Evolutionary conservation across 2,113 vertebrate genomes (phyloP).

Genomic region (Prochilodus magdalenae): DNA sequence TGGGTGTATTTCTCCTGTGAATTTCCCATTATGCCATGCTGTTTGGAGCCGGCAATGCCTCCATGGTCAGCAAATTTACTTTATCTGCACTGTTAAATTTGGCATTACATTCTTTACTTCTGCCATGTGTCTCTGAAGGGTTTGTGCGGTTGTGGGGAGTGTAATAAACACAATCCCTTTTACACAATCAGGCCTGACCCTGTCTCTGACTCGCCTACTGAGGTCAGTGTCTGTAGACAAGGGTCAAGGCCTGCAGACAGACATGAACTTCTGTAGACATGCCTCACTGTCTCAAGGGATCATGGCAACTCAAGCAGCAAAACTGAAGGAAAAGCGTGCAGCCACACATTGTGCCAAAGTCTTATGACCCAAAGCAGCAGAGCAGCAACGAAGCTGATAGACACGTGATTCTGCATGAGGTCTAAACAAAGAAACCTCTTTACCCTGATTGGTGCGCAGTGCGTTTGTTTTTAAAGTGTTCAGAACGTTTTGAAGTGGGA

Average conservation of each 20-base stretch:
- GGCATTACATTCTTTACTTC: background rate
- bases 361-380: background rate
- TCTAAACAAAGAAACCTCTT: background rate
- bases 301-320: background rate
- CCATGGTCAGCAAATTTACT: constrained; percentile 11
- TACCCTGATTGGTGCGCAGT: background rate
- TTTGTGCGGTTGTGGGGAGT: background rate
- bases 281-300: background rate
- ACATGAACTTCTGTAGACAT: constrained; percentile 28
- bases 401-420: background rate
- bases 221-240: constrained; percentile 10
- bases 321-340: background rate
- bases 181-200: background rate
- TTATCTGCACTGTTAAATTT: constrained; percentile 25
- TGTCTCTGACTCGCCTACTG: background rate
- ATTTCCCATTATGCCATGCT: background rate
- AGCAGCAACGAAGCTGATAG: background rate
- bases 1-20: background rate
- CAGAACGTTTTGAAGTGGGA: background rate
- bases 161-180: constrained; percentile 25
- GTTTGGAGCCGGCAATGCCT: background rate
- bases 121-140: background rate
- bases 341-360: background rate
- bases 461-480: background rate
- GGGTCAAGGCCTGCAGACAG: constrained; percentile 21